Percentiles rank a stretch among this genome's conserved stretches.
These are phyloP conservation scores for Stegastes partitus DNA, from an alignment of 2,113 vertebrate species.

Conservation along the genomic window DNA sequence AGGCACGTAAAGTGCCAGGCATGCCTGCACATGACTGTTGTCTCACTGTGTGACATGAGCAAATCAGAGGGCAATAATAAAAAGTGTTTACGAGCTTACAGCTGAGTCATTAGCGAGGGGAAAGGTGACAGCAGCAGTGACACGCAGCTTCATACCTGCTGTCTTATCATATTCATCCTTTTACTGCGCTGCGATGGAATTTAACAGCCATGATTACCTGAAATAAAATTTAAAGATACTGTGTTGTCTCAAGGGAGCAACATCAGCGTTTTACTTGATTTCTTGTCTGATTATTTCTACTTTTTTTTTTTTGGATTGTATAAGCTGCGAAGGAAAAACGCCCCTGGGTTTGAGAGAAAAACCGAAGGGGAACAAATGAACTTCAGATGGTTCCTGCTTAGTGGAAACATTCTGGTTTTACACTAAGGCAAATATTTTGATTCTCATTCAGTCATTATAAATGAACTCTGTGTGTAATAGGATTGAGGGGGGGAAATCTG, in stretches of 20 bases:
- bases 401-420: conserved; percentile 51
- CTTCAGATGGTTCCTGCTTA: conserved; percentile 37
- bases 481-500: conserved; percentile 38
- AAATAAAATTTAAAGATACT: not conserved
- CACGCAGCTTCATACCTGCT: conserved; percentile 15
- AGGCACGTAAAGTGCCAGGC: conserved; percentile 58
- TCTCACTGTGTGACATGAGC: conserved; percentile 35
- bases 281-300: conserved; percentile 3
- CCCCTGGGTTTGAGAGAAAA: conserved; percentile 14
- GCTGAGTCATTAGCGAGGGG: conserved; percentile 32
- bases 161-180: conserved; percentile 27
- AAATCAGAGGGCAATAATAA: conserved; percentile 28
- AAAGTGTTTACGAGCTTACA: conserved; percentile 51
- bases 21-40: conserved; percentile 66
- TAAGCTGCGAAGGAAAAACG: conserved; percentile 1
- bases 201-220: conserved; percentile 12
- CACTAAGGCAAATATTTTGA: conserved; percentile 52
- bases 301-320: not conserved
- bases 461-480: conserved; percentile 40
- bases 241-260: not conserved
- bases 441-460: conserved; percentile 25
- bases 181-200: conserved; percentile 39
- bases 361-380: conserved; percentile 22
- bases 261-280: not conserved
- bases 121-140: conserved; percentile 1